Evolutionary conservation across 2,113 vertebrate species (phyloP).

Genomic region (Thalassoma bifasciatum): DNA sequence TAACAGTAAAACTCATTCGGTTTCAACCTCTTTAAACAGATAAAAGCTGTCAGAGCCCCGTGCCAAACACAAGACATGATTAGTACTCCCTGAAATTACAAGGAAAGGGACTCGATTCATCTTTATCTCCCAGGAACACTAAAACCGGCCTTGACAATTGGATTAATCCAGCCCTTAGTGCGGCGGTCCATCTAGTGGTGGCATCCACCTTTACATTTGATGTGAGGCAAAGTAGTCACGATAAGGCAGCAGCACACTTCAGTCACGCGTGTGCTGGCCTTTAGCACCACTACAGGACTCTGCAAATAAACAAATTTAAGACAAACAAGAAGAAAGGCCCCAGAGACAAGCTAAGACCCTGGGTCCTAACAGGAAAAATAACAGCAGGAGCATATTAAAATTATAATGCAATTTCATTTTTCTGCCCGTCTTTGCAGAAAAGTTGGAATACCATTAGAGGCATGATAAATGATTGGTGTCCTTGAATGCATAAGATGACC

Average conservation of each 20-base stretch:
- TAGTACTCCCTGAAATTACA: constrained; percentile 36
- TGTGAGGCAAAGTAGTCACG: constrained; percentile 5
- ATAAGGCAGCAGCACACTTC: background rate
- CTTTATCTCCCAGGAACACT: constrained; percentile 32
- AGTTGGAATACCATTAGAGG: constrained; percentile 41
- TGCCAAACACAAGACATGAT: constrained; percentile 34
- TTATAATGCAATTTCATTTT: constrained; percentile 46
- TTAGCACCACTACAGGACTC: background rate
- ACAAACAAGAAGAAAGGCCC: constrained; percentile 18
- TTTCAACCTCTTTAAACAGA: constrained; percentile 42
- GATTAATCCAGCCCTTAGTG: constrained; percentile 42
- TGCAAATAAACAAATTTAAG: constrained; percentile 1
- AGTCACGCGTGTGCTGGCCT: background rate
- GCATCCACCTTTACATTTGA: constrained; percentile 48
- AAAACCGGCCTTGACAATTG: constrained; percentile 30
- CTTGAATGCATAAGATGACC: constrained; percentile 45
- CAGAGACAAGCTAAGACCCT: constrained; percentile 30
- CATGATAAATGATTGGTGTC: constrained; percentile 29
- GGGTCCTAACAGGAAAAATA: constrained; percentile 10
- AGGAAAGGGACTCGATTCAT: constrained; percentile 11
- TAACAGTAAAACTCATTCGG: constrained; percentile 19
- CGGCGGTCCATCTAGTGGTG: constrained; percentile 64
- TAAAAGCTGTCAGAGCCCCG: constrained; percentile 30
- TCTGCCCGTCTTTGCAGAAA: constrained; percentile 55
- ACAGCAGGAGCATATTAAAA: constrained; percentile 18